phyloP scores from a whole-genome alignment of 2,113 vertebrate species.

The Andinoacara biseriatus region DNA sequence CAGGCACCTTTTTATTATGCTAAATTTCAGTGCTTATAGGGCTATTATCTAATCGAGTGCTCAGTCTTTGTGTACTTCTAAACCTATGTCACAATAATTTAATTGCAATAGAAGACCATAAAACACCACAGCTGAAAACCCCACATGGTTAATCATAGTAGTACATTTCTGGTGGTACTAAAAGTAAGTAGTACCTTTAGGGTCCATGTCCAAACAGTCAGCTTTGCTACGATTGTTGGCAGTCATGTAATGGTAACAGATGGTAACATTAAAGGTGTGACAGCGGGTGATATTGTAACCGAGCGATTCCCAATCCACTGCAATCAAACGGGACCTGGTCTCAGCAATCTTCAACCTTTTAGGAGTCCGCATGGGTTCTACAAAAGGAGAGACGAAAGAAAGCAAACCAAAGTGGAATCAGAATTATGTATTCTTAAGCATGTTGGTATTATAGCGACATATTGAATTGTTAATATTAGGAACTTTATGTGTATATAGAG shows the following conservation, averaged over 20 bases:
- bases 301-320: constrained; percentile 97
- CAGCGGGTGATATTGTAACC: constrained; percentile 99
- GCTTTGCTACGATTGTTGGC: constrained; percentile 91
- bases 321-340: constrained; percentile 91
- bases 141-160: not conserved
- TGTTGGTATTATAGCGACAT: not conserved
- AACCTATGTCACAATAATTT: not conserved
- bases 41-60: not conserved
- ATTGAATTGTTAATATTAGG: not conserved
- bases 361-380: constrained; percentile 98
- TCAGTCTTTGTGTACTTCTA: not conserved
- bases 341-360: constrained; percentile 96
- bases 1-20: not conserved
- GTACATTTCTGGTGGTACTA: constrained; percentile 73
- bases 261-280: constrained; percentile 98
- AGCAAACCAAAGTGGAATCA: not conserved
- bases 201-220: constrained; percentile 98
- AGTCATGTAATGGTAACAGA: constrained; percentile 95
- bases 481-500: not conserved
- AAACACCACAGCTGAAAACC: not conserved
- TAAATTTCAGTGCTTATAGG: not conserved
- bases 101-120: not conserved
- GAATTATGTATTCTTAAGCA: not conserved
- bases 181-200: constrained; percentile 79
- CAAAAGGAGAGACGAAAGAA: constrained; percentile 18